Evolutionary conservation across 2,797 vertebrate species (phyloP).

Genomic region (Chaetophractus vellerosus): DNA sequence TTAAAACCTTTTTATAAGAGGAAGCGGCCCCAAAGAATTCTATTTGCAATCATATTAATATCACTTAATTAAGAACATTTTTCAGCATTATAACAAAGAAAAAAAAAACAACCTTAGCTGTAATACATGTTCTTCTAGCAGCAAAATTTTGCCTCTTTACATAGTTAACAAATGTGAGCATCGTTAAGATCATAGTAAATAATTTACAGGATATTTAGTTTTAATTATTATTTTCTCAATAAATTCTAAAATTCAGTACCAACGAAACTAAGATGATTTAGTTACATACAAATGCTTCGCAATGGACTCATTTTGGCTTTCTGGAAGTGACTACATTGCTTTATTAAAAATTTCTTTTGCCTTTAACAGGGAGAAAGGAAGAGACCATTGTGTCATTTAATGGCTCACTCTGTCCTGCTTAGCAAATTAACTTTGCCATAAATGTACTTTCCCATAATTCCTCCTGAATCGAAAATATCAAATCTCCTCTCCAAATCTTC

Average conservation of each 20-base stretch:
- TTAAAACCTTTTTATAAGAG: constrained; percentile 77
- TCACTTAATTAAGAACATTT: constrained; percentile 86
- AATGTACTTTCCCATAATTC: background rate
- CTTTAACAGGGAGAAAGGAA: constrained; percentile 44
- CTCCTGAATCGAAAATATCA: constrained; percentile 29
- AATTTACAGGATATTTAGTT: constrained; percentile 83
- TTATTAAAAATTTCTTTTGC: constrained; percentile 64
- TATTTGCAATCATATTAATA: constrained; percentile 79
- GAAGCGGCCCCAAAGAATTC: constrained; percentile 68
- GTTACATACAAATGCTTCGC: constrained; percentile 50
- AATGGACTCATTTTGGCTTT: constrained; percentile 62
- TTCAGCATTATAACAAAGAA: constrained; percentile 81
- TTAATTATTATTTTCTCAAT: constrained; percentile 84
- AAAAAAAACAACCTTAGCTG: constrained; percentile 64
- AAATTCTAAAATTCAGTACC: constrained; percentile 76
- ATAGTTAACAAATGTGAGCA: constrained; percentile 76
- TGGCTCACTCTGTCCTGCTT: background rate
- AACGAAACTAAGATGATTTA: constrained; percentile 69
- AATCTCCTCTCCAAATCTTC: background rate
- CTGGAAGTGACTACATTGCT: constrained; percentile 42
- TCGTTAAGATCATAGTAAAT: constrained; percentile 73
- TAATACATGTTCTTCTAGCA: constrained; percentile 65
- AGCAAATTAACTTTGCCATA: background rate
- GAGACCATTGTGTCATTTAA: background rate
- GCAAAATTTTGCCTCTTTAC: constrained; percentile 74